Base-by-base conservation (phyloP, 35 echinoderm and acorn worm genomes). In the Hemicentrotus pulcherrimus region DNA sequence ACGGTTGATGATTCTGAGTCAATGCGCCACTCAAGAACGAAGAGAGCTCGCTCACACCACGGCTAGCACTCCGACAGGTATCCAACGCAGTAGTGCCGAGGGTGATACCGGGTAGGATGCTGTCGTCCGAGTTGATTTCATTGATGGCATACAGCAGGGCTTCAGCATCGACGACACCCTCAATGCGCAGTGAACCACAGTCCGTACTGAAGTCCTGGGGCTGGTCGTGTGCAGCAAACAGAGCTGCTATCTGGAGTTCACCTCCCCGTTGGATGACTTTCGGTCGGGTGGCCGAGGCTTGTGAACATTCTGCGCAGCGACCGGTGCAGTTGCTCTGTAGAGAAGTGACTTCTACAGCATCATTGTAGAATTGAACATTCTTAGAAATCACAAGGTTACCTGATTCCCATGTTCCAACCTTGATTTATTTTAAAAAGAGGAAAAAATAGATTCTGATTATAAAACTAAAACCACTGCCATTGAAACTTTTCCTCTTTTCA, bases 71-170 rank as follows among this genome's bases (percentile, higher is more conserved):
- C 28, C 94, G 47, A 47, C 98, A 99, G 32, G 95, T 99, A 70
- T 99, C 98, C 31, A 99, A 97, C 18, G 95, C 58, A 0, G 95
- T 97, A 4, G 97, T 95, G 5, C 98, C 98, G 5, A 99, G 91
- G 10, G 91, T 58, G 15, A 99, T 78, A 28, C 96, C 96, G 18
- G 88, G 95, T 50, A 99, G 96, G 31, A 99, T 45, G 18, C 89
- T 86, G 60, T 59, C 47, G 48, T 97, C 96, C 2, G 46, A 31
- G 71, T 99, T 99, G 46, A 99, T 97, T 31, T 55, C 88, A 85
- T 97, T 96, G 47, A 99, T 87, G 9, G 98, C 98, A 94, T 91
- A 99, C 45, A 99, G 59, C 32, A 99, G 86, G 12, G 98, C 98
- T 92, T 99, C 98, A 28, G 97, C 32, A 50, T 99, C 97, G 4